Conservation (phyloP, 92 coral and sea anemone genomes). For the Palythoa grandiflora region DNA sequence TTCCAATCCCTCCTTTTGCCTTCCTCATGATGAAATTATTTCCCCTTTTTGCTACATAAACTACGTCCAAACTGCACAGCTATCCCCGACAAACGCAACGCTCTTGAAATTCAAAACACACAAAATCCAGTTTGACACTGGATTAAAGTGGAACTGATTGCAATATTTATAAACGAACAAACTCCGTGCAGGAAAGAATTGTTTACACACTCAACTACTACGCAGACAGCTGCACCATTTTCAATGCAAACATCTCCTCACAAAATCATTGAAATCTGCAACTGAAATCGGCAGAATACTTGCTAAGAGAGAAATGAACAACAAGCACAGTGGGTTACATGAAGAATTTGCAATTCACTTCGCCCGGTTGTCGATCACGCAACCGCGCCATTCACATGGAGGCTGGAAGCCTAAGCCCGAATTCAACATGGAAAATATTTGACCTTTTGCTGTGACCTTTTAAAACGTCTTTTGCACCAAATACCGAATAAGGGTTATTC, state of each 20-base stretch:
- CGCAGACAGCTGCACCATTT: conserved; percentile 6
- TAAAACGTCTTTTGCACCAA: not conserved
- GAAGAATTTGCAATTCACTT: not conserved
- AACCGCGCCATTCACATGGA: conserved; percentile 47
- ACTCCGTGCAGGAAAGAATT: conserved; percentile 2
- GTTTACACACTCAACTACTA: not conserved
- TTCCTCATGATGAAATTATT: conserved; percentile 56
- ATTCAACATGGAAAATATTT: not conserved
- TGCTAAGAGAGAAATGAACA: conserved; percentile 19
- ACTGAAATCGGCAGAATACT: conserved; percentile 21
- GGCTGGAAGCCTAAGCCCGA: conserved; percentile 40
- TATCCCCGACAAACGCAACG: conserved; percentile 1
- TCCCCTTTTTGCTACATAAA: conserved; percentile 38
- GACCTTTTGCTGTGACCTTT: conserved; percentile 1
- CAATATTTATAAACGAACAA: not conserved
- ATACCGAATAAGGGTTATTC: conserved; percentile 9
- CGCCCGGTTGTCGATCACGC: conserved; percentile 43
- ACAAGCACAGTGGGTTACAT: conserved; percentile 41
- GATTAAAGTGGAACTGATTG: not conserved
- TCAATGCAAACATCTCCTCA: conserved; percentile 17
- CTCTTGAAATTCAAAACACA: not conserved
- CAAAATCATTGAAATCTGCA: conserved; percentile 4
- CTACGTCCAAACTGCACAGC: not conserved
- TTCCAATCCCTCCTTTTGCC: conserved; percentile 61
- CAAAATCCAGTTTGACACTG: conserved; percentile 1